These are phyloP conservation scores for Ageneiosus marmoratus DNA, from an alignment of 2,113 vertebrate genomes.

Conservation along the genomic window DNA sequence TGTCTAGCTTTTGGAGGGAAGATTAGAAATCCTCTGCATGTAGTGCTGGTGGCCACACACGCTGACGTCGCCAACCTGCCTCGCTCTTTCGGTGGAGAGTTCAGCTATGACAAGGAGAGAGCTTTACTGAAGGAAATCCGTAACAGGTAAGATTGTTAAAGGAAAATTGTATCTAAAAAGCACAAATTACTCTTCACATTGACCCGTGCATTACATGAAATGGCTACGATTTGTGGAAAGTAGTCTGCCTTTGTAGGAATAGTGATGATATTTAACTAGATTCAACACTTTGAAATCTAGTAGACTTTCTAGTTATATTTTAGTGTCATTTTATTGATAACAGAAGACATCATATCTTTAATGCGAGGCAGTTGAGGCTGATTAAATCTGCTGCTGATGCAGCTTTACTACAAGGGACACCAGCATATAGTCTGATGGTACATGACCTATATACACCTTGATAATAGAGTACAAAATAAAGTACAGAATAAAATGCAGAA, in stretches of 20 bases:
- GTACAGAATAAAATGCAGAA: neutral
- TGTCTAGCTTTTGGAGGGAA: constrained; percentile 85
- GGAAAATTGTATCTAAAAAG: neutral
- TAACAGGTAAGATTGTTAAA: constrained; percentile 77
- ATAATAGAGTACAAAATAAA: neutral
- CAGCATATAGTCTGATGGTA: neutral
- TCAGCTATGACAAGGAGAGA: constrained; percentile 88
- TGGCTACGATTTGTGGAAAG: neutral
- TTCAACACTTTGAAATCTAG: neutral
- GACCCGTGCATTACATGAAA: neutral
- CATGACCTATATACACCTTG: neutral
- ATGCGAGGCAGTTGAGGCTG: neutral
- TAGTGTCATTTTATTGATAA: neutral
- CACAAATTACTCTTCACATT: neutral
- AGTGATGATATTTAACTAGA: neutral
- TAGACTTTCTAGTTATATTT: neutral
- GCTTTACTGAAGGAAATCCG: constrained; percentile 86
- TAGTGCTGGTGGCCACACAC: constrained; percentile 90
- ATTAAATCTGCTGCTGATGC: neutral
- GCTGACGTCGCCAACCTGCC: constrained; percentile 93
- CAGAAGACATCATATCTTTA: neutral
- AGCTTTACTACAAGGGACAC: neutral
- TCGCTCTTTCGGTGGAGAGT: constrained; percentile 86
- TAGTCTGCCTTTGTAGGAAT: neutral
- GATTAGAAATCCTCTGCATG: constrained; percentile 82